Evolutionary conservation across 1,140 invertebrate species (phyloP).

Genomic region (Cardiocondyla obscurior): DNA sequence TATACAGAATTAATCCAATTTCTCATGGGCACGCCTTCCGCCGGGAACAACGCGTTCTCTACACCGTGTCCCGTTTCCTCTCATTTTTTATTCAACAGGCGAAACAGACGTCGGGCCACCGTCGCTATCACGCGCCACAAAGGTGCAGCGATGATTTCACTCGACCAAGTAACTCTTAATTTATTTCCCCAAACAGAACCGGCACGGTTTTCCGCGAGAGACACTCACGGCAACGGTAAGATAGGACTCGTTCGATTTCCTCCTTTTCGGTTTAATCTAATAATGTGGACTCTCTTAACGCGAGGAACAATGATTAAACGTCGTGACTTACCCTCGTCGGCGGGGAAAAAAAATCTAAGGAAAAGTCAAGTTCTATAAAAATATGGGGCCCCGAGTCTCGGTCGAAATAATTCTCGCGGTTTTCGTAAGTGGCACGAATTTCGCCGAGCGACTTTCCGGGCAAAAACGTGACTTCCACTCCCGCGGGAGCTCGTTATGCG

Average conservation of each 20-base stretch:
- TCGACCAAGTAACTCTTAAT: not conserved
- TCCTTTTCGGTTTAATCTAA: no score
- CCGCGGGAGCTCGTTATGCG: constrained; percentile 39
- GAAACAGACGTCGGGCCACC: not conserved
- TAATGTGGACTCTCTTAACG: no score
- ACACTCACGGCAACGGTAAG: no score
- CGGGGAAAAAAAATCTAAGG: no score
- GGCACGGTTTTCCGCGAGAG: not conserved
- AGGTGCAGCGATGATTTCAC: not conserved
- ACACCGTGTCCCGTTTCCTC: not conserved
- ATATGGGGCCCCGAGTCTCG: not conserved
- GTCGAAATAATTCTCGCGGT: constrained; percentile 19
- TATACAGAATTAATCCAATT: constrained; percentile 51
- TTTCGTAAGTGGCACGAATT: constrained; percentile 39
- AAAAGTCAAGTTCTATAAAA: no score
- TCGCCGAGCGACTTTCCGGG: constrained; percentile 17
- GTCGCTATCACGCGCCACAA: not conserved
- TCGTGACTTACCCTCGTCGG: no score
- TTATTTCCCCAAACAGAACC: not conserved
- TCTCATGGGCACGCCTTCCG: constrained; percentile 35
- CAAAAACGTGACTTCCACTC: constrained; percentile 41
- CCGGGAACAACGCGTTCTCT: not conserved
- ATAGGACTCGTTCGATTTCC: no score
- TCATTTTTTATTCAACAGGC: constrained; percentile 41
- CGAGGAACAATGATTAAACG: no score